Evolutionary conservation across 2,888 invertebrate species (phyloP).

Genomic region (Drosophila mayaguana): DNA sequence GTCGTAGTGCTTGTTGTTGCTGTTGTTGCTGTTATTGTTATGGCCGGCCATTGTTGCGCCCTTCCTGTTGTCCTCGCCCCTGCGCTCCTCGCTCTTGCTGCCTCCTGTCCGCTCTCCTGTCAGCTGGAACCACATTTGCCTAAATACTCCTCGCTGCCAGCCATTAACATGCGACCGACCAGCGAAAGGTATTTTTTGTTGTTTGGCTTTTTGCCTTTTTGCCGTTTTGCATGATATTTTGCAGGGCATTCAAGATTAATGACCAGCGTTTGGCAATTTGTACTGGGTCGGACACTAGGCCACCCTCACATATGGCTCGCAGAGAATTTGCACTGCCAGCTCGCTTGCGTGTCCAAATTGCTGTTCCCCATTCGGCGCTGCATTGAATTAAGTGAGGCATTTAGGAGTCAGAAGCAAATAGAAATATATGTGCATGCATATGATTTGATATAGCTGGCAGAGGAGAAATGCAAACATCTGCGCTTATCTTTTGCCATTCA

Average conservation of each 20-base stretch:
- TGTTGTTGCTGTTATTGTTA: constrained; percentile 7
- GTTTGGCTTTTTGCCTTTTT: constrained; percentile 8
- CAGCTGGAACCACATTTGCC: constrained; percentile 54
- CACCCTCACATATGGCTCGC: not conserved
- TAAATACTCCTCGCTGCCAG: constrained; percentile 49
- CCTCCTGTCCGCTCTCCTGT: constrained; percentile 12
- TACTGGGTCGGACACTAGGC: constrained; percentile 19
- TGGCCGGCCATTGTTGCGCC: constrained; percentile 38
- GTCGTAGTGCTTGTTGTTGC: constrained; percentile 19
- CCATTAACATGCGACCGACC: constrained; percentile 43
- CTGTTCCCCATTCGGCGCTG: not conserved
- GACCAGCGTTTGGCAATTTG: constrained; percentile 45
- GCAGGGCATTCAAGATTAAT: constrained; percentile 64
- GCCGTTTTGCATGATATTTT: constrained; percentile 53
- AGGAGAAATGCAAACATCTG: no score
- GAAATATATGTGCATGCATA: no score
- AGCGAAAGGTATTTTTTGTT: not conserved
- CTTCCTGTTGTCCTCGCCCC: constrained; percentile 21
- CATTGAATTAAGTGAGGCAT: not conserved
- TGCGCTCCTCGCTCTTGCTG: constrained; percentile 6
- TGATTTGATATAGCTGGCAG: no score
- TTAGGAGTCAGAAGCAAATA: no score
- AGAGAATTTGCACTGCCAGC: constrained; percentile 19
- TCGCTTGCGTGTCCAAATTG: not conserved
- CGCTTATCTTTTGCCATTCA: no score